phyloP scores from a whole-genome alignment of 2,113 vertebrate genomes.

The Morphnarchus princeps region DNA sequence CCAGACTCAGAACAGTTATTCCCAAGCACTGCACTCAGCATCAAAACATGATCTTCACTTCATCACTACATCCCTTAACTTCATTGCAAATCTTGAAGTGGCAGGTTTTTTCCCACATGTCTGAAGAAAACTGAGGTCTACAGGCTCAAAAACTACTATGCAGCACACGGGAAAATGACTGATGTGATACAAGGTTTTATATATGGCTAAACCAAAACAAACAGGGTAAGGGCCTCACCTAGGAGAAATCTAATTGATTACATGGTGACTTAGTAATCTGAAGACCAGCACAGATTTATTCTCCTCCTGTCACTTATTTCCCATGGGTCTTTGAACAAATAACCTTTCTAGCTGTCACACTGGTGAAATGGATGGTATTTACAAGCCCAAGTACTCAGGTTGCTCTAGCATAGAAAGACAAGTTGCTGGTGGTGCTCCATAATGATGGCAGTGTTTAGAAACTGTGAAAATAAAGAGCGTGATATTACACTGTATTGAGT shows the following conservation, averaged over 20 bases:
- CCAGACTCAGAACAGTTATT: neutral
- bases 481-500: neutral
- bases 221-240: neutral
- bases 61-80: neutral
- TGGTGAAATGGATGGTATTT: constrained; percentile 13
- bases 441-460: neutral
- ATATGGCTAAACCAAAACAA: neutral
- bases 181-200: neutral
- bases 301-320: neutral
- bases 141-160: neutral
- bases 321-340: neutral
- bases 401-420: neutral
- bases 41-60: neutral
- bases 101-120: neutral
- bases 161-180: neutral
- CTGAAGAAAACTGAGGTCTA: neutral
- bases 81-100: neutral
- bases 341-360: constrained; percentile 1
- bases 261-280: neutral
- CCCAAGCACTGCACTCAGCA: neutral
- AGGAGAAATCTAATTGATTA: constrained; percentile 11
- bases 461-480: neutral
- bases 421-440: neutral
- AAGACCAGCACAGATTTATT: constrained; percentile 16
- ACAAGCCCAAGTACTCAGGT: neutral